Evolutionary conservation across 1,140 invertebrate species (phyloP).

Genomic region (Ganaspis sp.): DNA sequence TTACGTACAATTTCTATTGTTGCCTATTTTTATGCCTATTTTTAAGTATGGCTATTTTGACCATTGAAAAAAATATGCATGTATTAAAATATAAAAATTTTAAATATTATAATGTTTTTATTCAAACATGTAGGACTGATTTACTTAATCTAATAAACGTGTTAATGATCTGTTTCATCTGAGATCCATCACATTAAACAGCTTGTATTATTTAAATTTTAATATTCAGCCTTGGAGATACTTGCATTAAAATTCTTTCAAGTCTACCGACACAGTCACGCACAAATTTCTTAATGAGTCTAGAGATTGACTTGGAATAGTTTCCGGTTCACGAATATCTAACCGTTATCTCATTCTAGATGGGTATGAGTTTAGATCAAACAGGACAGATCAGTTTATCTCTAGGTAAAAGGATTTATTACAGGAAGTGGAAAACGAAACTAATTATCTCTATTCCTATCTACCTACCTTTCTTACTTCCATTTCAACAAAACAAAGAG

Average conservation of each 20-base stretch:
- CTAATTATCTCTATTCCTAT: not conserved
- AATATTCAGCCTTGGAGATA: conserved; percentile 24
- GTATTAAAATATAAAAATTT: too few relatives aligned
- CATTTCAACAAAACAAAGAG: too few relatives aligned
- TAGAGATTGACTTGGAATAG: not conserved
- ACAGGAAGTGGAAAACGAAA: conserved; percentile 26
- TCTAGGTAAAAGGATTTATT: conserved; percentile 15
- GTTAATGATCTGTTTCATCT: conserved; percentile 14
- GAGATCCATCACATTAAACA: conserved; percentile 4
- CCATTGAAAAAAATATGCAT: too few relatives aligned
- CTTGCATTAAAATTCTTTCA: not conserved
- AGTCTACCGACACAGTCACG: conserved; percentile 27
- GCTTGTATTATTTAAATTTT: conserved; percentile 7
- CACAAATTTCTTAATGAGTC: conserved; percentile 30
- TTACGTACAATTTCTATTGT: too few relatives aligned
- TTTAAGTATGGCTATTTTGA: too few relatives aligned
- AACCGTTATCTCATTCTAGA: conserved; percentile 29
- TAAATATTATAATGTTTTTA: not conserved
- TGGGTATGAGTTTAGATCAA: not conserved
- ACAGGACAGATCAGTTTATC: conserved; percentile 3
- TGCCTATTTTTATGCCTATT: too few relatives aligned
- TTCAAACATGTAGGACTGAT: not conserved
- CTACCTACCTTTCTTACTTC: not conserved
- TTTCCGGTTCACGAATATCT: conserved; percentile 28
- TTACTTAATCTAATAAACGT: conserved; percentile 19